These are phyloP conservation scores for Girardinus metallicus DNA, from an alignment of 2,797 vertebrate species.

Conservation along the genomic window DNA sequence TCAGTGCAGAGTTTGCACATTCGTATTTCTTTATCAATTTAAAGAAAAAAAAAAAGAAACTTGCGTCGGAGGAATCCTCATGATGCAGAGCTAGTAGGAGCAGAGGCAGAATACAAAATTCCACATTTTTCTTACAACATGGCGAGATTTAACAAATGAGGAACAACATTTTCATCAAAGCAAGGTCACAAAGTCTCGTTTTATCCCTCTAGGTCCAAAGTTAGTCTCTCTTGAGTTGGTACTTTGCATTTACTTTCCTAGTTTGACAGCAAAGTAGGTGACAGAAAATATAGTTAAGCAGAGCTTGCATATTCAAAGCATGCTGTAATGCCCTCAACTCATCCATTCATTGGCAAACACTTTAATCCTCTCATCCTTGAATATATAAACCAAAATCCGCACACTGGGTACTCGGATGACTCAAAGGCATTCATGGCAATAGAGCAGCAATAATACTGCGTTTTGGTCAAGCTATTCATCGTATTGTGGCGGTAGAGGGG, in stretches of 20 bases:
- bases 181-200: not conserved
- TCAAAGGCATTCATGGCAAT: conserved; percentile 13
- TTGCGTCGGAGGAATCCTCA: not conserved
- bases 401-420: not conserved
- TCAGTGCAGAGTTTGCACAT: conserved; percentile 19
- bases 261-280: not conserved
- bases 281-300: conserved; percentile 6
- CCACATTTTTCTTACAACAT: not conserved
- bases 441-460: conserved; percentile 9
- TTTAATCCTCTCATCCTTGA: conserved; percentile 14
- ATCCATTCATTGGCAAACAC: conserved; percentile 20
- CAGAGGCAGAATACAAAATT: not conserved
- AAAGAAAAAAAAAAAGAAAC: not conserved
- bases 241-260: not conserved
- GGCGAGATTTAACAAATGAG: not conserved
- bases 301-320: not conserved
- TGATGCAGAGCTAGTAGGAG: not conserved
- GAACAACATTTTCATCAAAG: not conserved
- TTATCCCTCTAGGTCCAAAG: not conserved
- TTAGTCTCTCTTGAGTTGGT: not conserved
- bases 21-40: conserved; percentile 26
- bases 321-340: conserved; percentile 23
- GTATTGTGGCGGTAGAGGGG: conserved; percentile 38
- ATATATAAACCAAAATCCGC: conserved; percentile 1
- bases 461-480: conserved; percentile 46